Conservation (phyloP, 2,113 vertebrate genomes). For the Aramus guarauna region DNA sequence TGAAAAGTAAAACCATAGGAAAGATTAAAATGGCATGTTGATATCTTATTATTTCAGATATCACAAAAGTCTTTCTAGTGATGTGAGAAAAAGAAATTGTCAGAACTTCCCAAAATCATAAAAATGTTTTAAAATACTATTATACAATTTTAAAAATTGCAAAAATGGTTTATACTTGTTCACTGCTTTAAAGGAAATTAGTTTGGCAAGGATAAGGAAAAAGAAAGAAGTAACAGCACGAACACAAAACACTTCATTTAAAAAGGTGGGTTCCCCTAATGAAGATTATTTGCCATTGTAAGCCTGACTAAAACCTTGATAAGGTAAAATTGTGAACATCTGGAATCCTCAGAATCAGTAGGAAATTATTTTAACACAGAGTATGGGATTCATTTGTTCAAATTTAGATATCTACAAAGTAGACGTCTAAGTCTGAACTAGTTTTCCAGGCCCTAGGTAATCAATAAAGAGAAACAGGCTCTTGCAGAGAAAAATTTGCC, state of each 20-base stretch:
- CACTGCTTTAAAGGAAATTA: not conserved
- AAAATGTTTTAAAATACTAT: not conserved
- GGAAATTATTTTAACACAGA: conserved; percentile 13
- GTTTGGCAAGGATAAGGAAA: not conserved
- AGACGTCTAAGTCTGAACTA: not conserved
- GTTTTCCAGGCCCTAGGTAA: conserved; percentile 15
- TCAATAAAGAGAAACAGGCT: conserved; percentile 31
- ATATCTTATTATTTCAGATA: not conserved
- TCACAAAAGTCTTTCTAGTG: not conserved
- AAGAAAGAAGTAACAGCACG: not conserved
- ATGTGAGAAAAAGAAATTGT: not conserved
- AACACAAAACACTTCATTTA: not conserved
- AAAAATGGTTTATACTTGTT: not conserved
- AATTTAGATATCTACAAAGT: conserved; percentile 21
- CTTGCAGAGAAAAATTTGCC: not conserved
- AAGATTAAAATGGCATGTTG: not conserved
- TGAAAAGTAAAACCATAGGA: conserved; percentile 19
- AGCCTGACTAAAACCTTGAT: not conserved
- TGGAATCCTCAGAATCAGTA: conserved; percentile 30
- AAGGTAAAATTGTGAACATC: conserved; percentile 24
- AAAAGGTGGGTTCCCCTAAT: not conserved
- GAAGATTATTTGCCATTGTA: conserved; percentile 12
- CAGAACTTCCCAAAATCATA: not conserved
- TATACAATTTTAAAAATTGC: not conserved
- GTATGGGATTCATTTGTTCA: conserved; percentile 23